phyloP scores from a whole-genome alignment of 2,888 invertebrate genomes.

The Morpho achilles region DNA sequence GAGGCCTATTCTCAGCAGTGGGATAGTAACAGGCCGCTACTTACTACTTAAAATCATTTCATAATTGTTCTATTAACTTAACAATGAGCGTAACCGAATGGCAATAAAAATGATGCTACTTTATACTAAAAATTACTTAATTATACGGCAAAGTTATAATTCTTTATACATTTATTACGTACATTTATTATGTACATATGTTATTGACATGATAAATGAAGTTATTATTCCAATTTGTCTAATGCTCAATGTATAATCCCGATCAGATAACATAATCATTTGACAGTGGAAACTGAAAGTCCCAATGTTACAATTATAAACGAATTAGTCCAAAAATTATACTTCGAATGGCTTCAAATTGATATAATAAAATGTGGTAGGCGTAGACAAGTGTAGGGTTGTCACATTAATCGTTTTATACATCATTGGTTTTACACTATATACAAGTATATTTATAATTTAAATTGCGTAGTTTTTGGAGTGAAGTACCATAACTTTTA shows the following conservation, averaged over 20 bases:
- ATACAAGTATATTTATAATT: no score
- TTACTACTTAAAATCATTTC: no score
- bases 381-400: constrained; percentile 31
- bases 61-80: no score
- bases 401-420: constrained; percentile 6
- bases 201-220: constrained; percentile 19
- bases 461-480: no score
- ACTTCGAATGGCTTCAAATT: constrained; percentile 76
- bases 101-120: not conserved
- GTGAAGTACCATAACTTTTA: no score
- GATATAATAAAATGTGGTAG: constrained; percentile 75
- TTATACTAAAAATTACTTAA: not conserved
- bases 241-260: constrained; percentile 23
- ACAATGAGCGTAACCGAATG: no score
- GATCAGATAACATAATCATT: constrained; percentile 58
- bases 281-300: constrained; percentile 49
- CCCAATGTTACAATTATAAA: constrained; percentile 74
- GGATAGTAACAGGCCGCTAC: no score
- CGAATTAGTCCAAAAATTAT: constrained; percentile 73
- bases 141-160: not conserved
- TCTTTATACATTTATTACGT: no score
- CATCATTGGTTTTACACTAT: no score
- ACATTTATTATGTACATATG: not conserved
- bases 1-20: no score
- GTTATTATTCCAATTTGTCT: constrained; percentile 24